Percentiles rank a stretch among this genome's conserved stretches.
Evolutionary conservation across 2,888 invertebrate species (phyloP).

Genomic region (Diplazon laetatorius): DNA sequence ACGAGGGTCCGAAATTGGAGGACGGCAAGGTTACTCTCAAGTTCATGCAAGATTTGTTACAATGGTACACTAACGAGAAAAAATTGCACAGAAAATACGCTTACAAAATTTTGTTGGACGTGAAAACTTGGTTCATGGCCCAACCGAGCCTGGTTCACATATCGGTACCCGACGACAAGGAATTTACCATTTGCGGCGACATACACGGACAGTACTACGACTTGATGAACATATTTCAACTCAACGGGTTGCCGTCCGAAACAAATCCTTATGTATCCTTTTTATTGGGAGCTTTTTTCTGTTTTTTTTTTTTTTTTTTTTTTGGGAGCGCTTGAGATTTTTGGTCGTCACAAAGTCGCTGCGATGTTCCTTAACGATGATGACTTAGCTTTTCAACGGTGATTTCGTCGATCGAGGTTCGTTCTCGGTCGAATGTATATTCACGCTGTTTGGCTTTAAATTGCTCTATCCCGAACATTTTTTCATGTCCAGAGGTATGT

Average conservation of each 20-base stretch:
- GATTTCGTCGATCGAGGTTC: slow-evolving; percentile 99
- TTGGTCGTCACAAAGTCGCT: not conserved
- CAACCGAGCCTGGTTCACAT: slow-evolving; percentile 96
- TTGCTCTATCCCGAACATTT: slow-evolving; percentile 97
- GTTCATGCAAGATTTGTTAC: slow-evolving; percentile 95
- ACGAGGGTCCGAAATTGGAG: slow-evolving; percentile 94
- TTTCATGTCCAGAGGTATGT: slow-evolving; percentile 97
- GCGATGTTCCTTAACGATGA: slow-evolving; percentile 67
- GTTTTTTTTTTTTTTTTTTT: slow-evolving; percentile 17
- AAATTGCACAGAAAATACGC: slow-evolving; percentile 98
- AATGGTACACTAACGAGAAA: slow-evolving; percentile 94
- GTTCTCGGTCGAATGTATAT: slow-evolving; percentile 99
- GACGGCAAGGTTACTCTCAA: slow-evolving; percentile 93
- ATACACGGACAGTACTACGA: slow-evolving; percentile 99
- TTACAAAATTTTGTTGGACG: slow-evolving; percentile 97
- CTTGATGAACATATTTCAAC: slow-evolving; percentile 97
- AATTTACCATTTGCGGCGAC: slow-evolving; percentile 99
- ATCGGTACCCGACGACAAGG: slow-evolving; percentile 91
- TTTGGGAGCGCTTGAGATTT: too few species aligned
- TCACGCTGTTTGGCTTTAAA: slow-evolving; percentile 98
- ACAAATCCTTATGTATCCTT: slow-evolving; percentile 95
- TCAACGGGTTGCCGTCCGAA: slow-evolving; percentile 97
- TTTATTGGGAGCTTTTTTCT: slow-evolving; percentile 21
- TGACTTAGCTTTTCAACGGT: slow-evolving; percentile 93
- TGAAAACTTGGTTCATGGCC: slow-evolving; percentile 91